Evolutionary conservation across 2,113 vertebrate genomes (phyloP).

Genomic region (Tupaia chinensis): DNA sequence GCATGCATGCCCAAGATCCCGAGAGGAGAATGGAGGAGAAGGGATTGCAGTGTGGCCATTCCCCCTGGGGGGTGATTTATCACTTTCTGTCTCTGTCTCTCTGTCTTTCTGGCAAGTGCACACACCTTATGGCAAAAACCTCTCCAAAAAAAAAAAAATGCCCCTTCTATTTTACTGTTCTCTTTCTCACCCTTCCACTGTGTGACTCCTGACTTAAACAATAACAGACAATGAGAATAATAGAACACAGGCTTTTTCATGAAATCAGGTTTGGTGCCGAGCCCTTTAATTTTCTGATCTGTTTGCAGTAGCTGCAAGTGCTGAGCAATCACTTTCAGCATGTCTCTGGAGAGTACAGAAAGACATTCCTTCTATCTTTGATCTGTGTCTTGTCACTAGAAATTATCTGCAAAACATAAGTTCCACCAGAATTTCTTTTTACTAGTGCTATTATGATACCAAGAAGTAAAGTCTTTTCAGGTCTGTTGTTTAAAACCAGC

Average conservation of each 20-base stretch:
- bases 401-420: constrained; percentile 63
- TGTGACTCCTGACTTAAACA: constrained; percentile 49
- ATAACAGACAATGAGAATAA: constrained; percentile 65
- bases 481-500: constrained; percentile 19
- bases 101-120: no score
- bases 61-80: no score
- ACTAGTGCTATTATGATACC: background rate
- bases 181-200: background rate
- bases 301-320: constrained; percentile 51
- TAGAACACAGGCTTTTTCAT: constrained; percentile 50
- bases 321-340: background rate
- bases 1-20: no score
- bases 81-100: no score
- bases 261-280: constrained; percentile 48
- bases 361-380: constrained; percentile 51
- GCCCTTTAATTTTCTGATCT: constrained; percentile 62
- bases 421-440: constrained; percentile 9
- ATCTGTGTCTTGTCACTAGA: constrained; percentile 65
- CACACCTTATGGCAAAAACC: no score
- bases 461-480: background rate
- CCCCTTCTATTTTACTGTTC: background rate
- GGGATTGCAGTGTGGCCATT: no score
- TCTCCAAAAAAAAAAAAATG: background rate
- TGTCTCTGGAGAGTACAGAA: constrained; percentile 29
- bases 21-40: no score